Conservation (phyloP, 2,797 vertebrate species). For the Siniperca obscura region DNA sequence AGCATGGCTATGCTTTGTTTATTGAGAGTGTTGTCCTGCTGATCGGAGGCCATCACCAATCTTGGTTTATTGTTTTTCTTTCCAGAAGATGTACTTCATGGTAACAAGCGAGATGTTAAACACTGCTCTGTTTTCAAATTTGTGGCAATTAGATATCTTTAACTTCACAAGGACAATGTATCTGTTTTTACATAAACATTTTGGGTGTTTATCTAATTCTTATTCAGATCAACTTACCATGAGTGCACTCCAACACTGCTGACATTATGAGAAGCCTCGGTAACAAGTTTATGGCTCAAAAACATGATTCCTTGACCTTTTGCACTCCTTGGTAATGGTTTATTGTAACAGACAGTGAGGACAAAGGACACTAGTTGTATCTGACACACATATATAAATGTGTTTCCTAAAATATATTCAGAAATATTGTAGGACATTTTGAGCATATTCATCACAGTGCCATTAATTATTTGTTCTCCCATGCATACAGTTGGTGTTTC, state of each 20-base stretch:
- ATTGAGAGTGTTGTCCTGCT: conserved; percentile 61
- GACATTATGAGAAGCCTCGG: neutral
- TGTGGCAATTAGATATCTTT: neutral
- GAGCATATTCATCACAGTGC: neutral
- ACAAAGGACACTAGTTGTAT: conserved; percentile 4
- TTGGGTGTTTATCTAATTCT: neutral
- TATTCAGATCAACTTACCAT: neutral
- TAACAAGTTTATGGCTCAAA: neutral
- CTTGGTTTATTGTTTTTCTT: conserved; percentile 56
- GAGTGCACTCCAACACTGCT: neutral
- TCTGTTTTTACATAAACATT: neutral
- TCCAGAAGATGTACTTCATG: conserved; percentile 30
- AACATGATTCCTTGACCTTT: neutral
- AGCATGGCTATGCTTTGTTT: conserved; percentile 70
- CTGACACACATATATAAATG: neutral
- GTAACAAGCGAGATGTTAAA: conserved; percentile 2
- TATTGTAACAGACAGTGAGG: neutral
- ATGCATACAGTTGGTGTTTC: conserved; percentile 23
- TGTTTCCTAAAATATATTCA: conserved; percentile 13
- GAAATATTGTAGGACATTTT: neutral
- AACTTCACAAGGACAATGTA: neutral
- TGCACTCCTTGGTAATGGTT: neutral
- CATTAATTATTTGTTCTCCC: conserved; percentile 20
- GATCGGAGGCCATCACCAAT: conserved; percentile 54
- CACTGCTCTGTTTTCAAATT: neutral